Evolutionary conservation across 2,113 vertebrate genomes (phyloP).

Genomic region (Hypocryptadius cinnamomeus): DNA sequence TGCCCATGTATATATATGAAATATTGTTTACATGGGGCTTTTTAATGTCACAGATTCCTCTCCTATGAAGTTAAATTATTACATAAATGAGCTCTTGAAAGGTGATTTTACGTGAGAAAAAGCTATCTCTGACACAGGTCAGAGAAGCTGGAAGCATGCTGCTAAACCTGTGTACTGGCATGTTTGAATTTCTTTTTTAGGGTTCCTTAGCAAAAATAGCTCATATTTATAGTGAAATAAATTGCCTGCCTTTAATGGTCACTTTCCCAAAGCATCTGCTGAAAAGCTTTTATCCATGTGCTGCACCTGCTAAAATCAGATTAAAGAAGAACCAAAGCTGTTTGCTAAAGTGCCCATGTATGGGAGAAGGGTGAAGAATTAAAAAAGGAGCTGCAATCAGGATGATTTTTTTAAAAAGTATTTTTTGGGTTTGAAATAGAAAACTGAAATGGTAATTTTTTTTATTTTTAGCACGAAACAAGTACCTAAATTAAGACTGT

Average conservation of each 20-base stretch:
- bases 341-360: not conserved
- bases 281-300: slow-evolving; percentile 18
- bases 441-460: not conserved
- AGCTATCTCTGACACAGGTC: not conserved
- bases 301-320: slow-evolving; percentile 60
- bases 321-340: slow-evolving; percentile 7
- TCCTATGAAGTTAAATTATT: not conserved
- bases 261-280: slow-evolving; percentile 30
- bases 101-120: not conserved
- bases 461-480: not conserved
- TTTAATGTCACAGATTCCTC: not conserved
- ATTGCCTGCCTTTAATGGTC: not conserved
- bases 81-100: not conserved
- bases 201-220: not conserved
- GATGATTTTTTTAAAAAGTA: not conserved
- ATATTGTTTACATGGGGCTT: not conserved
- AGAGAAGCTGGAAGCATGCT: not conserved
- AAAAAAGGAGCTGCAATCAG: not conserved
- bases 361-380: not conserved
- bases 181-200: not conserved
- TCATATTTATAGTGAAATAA: not conserved
- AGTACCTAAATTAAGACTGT: not conserved
- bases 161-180: not conserved
- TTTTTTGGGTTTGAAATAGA: not conserved
- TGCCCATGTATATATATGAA: not conserved